Conservation (phyloP, 1,140 invertebrate genomes). For the Paracyclopina nana region DNA sequence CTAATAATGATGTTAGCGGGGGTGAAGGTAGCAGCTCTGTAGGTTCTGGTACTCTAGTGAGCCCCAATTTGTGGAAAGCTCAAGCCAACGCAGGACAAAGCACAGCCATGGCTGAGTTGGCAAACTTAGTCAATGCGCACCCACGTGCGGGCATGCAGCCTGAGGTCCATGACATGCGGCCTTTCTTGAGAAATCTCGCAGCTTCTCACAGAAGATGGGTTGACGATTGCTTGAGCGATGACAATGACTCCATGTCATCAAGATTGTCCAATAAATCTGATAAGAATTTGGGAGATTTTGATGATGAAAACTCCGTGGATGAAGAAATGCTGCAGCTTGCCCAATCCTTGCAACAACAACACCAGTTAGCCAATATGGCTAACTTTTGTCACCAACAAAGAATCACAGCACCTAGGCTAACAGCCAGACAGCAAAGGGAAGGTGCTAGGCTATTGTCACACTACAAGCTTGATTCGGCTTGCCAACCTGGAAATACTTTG, state of each 20-base stretch:
- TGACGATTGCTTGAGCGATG: constrained; percentile 22
- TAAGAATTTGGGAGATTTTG: constrained; percentile 82
- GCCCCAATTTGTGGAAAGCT: too few species aligned
- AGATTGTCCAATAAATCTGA: constrained; percentile 79
- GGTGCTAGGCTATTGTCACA: constrained; percentile 13
- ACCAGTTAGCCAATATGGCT: constrained; percentile 26
- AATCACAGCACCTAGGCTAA: constrained; percentile 17
- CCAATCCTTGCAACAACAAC: constrained; percentile 31
- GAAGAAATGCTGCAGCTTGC: constrained; percentile 62
- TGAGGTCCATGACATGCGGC: background rate
- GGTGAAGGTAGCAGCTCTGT: too few species aligned
- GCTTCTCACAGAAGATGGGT: background rate
- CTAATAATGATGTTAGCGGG: too few species aligned
- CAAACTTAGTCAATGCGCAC: constrained; percentile 26
- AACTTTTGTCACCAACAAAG: constrained; percentile 25
- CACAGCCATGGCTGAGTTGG: constrained; percentile 31
- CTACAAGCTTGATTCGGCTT: constrained; percentile 45
- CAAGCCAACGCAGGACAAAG: too few species aligned
- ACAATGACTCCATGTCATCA: constrained; percentile 53
- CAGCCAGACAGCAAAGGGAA: constrained; percentile 16
- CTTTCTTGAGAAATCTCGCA: background rate
- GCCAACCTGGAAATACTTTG: constrained; percentile 66
- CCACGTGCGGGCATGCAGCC: background rate
- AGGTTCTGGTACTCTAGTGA: too few species aligned
- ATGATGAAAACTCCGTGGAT: constrained; percentile 72